Conservation (phyloP, 2,888 invertebrate genomes). For the Scaptodrosophila latifasciaeformis region DNA sequence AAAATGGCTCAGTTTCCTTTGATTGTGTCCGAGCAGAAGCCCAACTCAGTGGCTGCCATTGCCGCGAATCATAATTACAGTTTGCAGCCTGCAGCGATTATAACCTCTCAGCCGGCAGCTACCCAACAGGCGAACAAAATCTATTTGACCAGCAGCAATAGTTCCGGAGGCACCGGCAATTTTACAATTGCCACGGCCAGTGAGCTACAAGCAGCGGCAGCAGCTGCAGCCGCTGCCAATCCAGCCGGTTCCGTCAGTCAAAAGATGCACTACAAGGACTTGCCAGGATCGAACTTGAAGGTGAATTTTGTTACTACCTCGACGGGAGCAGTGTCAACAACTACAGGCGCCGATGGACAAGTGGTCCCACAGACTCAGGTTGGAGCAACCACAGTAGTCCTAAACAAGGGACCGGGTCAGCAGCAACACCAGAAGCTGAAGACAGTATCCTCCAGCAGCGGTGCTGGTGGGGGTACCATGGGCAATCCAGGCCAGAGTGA, state of each 20-base stretch:
- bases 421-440: constrained; percentile 68
- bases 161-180: constrained; percentile 54
- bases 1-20: constrained; percentile 73
- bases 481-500: constrained; percentile 37
- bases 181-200: constrained; percentile 71
- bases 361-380: constrained; percentile 52
- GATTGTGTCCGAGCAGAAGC: constrained; percentile 69
- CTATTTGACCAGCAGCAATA: constrained; percentile 68
- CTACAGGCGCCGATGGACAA: constrained; percentile 44
- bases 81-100: constrained; percentile 72
- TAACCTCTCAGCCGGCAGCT: constrained; percentile 69
- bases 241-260: constrained; percentile 40
- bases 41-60: constrained; percentile 71
- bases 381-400: constrained; percentile 58
- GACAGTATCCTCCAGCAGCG: constrained; percentile 27
- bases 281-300: constrained; percentile 73
- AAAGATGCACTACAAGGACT: constrained; percentile 72
- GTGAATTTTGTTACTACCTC: constrained; percentile 72
- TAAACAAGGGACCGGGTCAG: constrained; percentile 54
- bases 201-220: constrained; percentile 65
- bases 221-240: constrained; percentile 47
- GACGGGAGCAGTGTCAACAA: constrained; percentile 15
- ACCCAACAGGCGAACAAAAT: constrained; percentile 71
- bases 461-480: neutral
- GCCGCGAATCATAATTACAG: constrained; percentile 75